A percentile compares a stretch with the other conserved stretches of the same genome.
phyloP scores from a whole-genome alignment of 37 sponge, comb jelly and placozoan species.

The Mnemiopsis leidyi region DNA sequence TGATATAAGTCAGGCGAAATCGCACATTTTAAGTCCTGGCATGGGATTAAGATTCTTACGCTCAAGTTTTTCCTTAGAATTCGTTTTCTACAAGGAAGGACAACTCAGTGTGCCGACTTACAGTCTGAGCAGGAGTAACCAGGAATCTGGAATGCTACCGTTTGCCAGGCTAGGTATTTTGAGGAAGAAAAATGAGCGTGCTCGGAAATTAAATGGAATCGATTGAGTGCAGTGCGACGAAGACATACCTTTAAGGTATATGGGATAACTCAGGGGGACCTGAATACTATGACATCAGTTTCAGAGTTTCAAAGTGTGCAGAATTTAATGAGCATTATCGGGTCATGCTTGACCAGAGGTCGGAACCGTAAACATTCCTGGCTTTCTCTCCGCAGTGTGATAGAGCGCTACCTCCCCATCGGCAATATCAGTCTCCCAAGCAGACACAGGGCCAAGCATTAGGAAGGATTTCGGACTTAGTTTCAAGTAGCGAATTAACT shows the following conservation, averaged over 20 bases:
- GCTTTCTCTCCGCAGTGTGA: neutral
- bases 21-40: neutral
- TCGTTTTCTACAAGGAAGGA: neutral
- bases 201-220: neutral
- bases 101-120: neutral
- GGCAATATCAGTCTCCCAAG: neutral
- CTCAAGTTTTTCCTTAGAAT: neutral
- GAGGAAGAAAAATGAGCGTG: neutral
- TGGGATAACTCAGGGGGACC: neutral
- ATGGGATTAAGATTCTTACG: no score
- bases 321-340: neutral
- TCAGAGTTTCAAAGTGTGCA: neutral
- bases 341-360: neutral
- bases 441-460: constrained; percentile 46
- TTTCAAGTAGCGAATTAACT: constrained; percentile 7
- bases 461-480: neutral
- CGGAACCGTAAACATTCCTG: neutral
- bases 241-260: neutral
- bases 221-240: neutral
- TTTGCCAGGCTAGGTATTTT: neutral
- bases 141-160: neutral
- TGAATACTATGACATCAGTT: neutral
- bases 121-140: neutral
- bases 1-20: neutral
- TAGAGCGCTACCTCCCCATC: neutral